Conservation (phyloP, 2,113 vertebrate genomes). For the Aegotheles bennettii region DNA sequence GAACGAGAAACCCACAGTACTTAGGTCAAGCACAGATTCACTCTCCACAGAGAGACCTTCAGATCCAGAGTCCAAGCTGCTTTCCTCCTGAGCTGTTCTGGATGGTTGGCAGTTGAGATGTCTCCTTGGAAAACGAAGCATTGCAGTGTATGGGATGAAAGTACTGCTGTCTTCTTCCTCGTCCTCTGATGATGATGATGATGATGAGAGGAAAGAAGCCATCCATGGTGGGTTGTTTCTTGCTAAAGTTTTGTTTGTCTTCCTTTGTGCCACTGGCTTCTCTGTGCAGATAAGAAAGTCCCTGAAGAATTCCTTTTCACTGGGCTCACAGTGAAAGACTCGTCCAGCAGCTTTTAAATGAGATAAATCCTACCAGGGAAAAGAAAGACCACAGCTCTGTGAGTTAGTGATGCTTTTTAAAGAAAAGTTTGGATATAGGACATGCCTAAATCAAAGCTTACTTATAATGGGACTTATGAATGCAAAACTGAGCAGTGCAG, state of each 20-base stretch:
- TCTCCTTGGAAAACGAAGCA: neutral
- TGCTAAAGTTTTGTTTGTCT: neutral
- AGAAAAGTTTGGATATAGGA: neutral
- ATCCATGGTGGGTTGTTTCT: neutral
- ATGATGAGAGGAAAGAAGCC: neutral
- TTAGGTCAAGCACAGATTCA: neutral
- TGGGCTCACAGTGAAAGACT: neutral
- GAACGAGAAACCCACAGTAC: neutral
- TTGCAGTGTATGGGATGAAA: neutral
- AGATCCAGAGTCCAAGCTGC: neutral
- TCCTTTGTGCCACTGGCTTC: neutral
- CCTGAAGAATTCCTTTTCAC: neutral
- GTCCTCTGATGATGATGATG: neutral
- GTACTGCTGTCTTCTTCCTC: neutral
- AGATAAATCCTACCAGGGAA: slow-evolving; percentile 27
- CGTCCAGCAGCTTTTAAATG: neutral
- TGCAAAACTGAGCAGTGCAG: neutral
- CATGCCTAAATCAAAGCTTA: neutral
- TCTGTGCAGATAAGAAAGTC: neutral
- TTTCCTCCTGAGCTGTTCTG: neutral
- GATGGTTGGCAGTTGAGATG: neutral
- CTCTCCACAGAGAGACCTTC: neutral
- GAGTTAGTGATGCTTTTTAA: neutral
- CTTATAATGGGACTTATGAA: neutral
- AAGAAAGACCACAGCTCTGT: neutral